Conservation (phyloP, 2,113 vertebrate species). For the Oxyruncus cristatus region DNA sequence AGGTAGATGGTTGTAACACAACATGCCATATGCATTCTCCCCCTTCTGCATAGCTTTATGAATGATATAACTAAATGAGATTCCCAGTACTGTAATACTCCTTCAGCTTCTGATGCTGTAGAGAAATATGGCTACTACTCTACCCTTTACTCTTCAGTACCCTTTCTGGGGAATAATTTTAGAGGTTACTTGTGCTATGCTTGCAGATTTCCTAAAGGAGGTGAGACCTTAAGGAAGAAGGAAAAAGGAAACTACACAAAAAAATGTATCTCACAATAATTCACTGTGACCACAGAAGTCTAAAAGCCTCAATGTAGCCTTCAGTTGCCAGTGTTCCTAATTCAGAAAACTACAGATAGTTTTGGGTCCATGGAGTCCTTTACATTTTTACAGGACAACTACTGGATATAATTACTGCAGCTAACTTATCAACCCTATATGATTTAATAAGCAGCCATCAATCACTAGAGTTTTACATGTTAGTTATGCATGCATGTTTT, state of each 20-base stretch:
- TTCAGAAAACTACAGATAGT: not conserved
- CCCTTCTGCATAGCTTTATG: not conserved
- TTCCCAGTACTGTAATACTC: not conserved
- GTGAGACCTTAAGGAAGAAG: not conserved
- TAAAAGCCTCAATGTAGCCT: not conserved
- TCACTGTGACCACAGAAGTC: not conserved
- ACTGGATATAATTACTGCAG: not conserved
- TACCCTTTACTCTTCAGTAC: not conserved
- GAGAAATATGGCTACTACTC: not conserved
- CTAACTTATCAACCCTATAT: not conserved
- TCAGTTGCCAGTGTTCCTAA: not conserved
- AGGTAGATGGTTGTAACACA: not conserved
- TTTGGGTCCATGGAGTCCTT: not conserved
- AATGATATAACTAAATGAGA: not conserved
- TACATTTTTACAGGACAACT: not conserved
- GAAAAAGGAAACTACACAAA: not conserved
- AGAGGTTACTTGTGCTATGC: not conserved
- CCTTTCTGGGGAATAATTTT: not conserved
- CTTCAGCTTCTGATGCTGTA: not conserved
- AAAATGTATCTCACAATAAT: not conserved
- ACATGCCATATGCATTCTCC: not conserved
- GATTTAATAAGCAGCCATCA: not conserved
- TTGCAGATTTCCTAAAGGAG: not conserved
- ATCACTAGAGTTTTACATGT: not conserved
- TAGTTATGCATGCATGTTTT: not conserved